These are phyloP conservation scores for Bombus polaris DNA, from an alignment of 1,140 invertebrate species.

Conservation along the genomic window DNA sequence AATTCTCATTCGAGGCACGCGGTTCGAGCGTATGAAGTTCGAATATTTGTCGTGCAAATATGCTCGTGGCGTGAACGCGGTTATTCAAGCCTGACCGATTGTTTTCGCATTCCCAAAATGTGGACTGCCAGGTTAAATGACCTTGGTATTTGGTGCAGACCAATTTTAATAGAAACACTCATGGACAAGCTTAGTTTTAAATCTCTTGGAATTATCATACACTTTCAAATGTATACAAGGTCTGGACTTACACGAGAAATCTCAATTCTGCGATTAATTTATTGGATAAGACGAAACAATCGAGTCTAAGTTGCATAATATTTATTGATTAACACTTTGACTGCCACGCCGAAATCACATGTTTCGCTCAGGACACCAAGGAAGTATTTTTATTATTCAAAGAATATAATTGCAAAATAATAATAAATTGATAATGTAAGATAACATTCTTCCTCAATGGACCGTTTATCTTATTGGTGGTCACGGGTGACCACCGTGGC, in stretches of 20 bases:
- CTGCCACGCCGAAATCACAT: no score
- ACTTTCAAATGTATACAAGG: neutral
- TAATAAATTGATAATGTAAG: no score
- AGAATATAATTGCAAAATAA: no score
- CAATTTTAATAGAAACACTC: neutral
- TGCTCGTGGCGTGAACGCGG: neutral
- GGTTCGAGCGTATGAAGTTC: neutral
- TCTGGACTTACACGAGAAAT: neutral
- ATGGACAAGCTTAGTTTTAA: neutral
- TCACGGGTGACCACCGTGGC: no score
- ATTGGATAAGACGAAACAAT: neutral
- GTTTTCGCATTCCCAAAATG: neutral
- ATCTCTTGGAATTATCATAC: neutral
- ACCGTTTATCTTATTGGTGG: no score
- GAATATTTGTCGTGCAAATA: conserved; percentile 20
- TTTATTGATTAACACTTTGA: no score
- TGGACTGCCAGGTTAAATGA: neutral
- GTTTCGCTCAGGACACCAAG: no score
- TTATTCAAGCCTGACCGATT: neutral
- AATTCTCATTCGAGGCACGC: conserved; percentile 9
- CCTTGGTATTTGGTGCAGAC: neutral
- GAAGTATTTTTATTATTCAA: no score
- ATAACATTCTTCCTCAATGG: no score
- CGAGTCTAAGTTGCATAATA: neutral
- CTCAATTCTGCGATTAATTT: no score